These are phyloP conservation scores for Eupelmus urozonus DNA, from an alignment of 2,888 invertebrate species.

Conservation along the genomic window DNA sequence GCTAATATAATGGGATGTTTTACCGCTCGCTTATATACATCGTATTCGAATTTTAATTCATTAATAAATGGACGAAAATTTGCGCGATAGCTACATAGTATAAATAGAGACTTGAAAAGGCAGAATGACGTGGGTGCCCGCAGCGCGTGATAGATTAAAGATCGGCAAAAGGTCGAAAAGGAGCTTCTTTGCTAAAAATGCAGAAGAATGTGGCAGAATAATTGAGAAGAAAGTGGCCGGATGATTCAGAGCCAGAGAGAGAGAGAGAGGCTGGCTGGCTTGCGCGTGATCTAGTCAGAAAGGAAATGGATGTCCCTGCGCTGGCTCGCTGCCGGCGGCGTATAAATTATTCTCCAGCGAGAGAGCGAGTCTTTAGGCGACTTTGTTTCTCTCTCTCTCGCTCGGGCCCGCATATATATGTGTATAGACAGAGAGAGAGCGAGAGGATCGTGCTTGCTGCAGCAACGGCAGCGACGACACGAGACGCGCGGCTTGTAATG, in stretches of 20 bases:
- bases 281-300: not conserved
- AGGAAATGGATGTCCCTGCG: constrained; percentile 30
- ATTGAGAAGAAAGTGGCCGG: constrained; percentile 25
- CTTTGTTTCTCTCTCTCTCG: constrained; percentile 27
- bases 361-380: constrained; percentile 12
- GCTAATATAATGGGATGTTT: too few relatives aligned
- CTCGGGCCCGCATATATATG: not conserved
- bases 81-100: too few relatives aligned
- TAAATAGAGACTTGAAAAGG: too few relatives aligned
- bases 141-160: too few relatives aligned
- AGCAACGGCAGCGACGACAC: not conserved
- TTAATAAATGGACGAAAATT: too few relatives aligned
- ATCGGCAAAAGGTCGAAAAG: too few relatives aligned
- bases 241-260: constrained; percentile 30
- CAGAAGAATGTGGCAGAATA: constrained; percentile 7
- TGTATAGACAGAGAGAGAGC: not conserved
- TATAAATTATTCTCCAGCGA: constrained; percentile 36
- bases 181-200: not conserved
- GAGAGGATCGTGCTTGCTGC: constrained; percentile 36
- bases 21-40: too few relatives aligned
- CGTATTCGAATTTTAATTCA: too few relatives aligned
- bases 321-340: not conserved
- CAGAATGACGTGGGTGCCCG: too few relatives aligned
- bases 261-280: too few relatives aligned
- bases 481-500: constrained; percentile 45